Percentiles rank a stretch among this genome's conserved stretches.
phyloP scores from a whole-genome alignment of 2,888 invertebrate species.

The Oconnorella tubifera region DNA sequence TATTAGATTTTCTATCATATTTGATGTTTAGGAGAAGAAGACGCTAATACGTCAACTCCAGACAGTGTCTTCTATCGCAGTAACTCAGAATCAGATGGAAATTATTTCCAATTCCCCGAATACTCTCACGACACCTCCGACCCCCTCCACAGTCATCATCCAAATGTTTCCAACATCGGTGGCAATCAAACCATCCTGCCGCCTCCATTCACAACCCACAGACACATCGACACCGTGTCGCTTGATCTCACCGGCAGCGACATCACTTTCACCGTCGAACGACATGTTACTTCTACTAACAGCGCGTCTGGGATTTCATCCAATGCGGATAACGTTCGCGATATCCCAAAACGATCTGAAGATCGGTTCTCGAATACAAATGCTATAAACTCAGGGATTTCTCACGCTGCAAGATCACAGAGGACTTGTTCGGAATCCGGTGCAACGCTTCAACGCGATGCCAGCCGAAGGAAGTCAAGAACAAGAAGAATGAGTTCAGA shows the following conservation, averaged over 20 bases:
- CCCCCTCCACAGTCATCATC: no score
- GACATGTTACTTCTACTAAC: background rate
- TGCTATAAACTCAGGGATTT: no score
- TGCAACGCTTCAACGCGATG: background rate
- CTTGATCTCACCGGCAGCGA: constrained; percentile 50
- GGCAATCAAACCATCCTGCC: no score
- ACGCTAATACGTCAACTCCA: no score
- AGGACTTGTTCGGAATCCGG: background rate
- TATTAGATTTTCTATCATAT: no score
- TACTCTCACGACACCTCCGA: no score
- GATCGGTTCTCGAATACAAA: no score
- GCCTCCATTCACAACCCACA: constrained; percentile 5
- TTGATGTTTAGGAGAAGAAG: no score
- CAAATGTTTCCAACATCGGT: no score
- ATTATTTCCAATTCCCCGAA: constrained; percentile 5
- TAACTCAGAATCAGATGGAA: constrained; percentile 6
- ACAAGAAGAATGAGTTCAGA: background rate
- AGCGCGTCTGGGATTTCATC: background rate
- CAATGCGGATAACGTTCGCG: background rate
- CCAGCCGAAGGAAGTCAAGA: background rate
- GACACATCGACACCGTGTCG: constrained; percentile 37
- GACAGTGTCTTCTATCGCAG: no score
- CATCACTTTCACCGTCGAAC: constrained; percentile 32
- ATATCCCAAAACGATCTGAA: background rate
- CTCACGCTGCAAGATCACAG: no score